These are phyloP conservation scores for Cololabis saira DNA, from an alignment of 2,113 vertebrate species.

Conservation along the genomic window DNA sequence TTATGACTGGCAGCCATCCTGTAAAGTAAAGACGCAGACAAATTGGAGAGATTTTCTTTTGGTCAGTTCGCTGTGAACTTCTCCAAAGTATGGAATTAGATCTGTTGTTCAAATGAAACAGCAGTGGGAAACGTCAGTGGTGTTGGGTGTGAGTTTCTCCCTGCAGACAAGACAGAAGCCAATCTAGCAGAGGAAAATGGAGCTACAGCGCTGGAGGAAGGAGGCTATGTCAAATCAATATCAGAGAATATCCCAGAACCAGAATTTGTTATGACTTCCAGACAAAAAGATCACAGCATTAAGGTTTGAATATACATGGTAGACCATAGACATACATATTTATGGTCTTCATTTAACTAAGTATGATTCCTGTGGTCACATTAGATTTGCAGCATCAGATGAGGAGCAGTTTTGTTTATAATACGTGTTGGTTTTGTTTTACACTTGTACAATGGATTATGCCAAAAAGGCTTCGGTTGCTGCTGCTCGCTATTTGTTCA, in stretches of 20 bases:
- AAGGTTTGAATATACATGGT: constrained; percentile 18
- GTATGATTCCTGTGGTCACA: constrained; percentile 20
- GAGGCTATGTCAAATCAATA: constrained; percentile 39
- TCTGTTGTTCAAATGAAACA: constrained; percentile 60
- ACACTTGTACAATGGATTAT: too few species aligned
- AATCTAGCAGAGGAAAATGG: constrained; percentile 8
- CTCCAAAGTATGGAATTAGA: constrained; percentile 64
- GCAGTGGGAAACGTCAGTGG: constrained; percentile 59
- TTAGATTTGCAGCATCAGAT: constrained; percentile 24
- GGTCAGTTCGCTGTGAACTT: constrained; percentile 44
- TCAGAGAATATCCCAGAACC: constrained; percentile 20
- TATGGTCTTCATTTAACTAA: constrained; percentile 20
- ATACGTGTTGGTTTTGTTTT: not conserved
- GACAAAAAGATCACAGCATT: constrained; percentile 14
- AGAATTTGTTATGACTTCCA: constrained; percentile 10
- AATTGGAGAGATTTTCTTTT: constrained; percentile 64
- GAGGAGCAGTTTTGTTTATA: constrained; percentile 11
- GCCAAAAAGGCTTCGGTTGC: too few species aligned
- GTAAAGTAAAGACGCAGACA: constrained; percentile 47
- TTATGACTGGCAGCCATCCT: constrained; percentile 55
- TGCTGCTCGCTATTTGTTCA: too few species aligned
- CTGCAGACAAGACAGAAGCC: constrained; percentile 45
- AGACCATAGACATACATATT: not conserved
- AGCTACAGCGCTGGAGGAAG: constrained; percentile 8
- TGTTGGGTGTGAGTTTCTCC: constrained; percentile 48